Evolutionary conservation across 2,888 invertebrate species (phyloP), one percentile per base, ranked within the genome.

Genomic region (Arge pagana): DNA sequence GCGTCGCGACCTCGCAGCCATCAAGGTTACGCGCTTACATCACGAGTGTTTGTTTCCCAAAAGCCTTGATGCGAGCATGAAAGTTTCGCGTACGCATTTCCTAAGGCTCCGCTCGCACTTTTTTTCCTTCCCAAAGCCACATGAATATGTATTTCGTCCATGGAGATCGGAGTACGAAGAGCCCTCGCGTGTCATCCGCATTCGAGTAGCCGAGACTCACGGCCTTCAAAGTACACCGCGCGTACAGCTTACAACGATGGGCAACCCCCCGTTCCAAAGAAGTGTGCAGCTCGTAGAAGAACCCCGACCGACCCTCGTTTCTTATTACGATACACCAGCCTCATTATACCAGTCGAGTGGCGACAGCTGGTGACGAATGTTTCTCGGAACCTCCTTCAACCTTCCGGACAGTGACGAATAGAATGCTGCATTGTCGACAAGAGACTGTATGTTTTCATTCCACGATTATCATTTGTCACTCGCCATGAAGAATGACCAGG

Each of bases 391-490:
- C 62, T 55, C 61, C 52, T 50, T 52, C 40, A 35, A 31, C 35
- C 18, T 55, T 59, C 43, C 54, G 61, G 66, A 66, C 65, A 65
- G 63, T 66, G 66, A 65, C 63, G 63, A 66, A 66, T 65, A 60
- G 66, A 63, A 63, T 58, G 56, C 51, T 59, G 59, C 57, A 54
- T 64, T 59, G 65, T 61, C 66, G 63, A 61, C 60, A 48, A 40
- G 40, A 43, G 45, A 53, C 52, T 66, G 60, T 68, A 64, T 69
- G 69, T 68, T 69, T 70, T 65, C 63, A 65, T 66, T 69, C 67
- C 69, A 67, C 68, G n/a, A n/a, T 70, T 70, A 63, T 68, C 66
- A 66, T 68, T 70, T 64, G 66, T 67, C 69, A 61, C 58, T 64
- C 68, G 66, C 70, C 65, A 64, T 64, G 62, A 68, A 65, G 59